Evolutionary conservation across 2,797 vertebrate species (phyloP), one percentile per base, ranked within the genome.

Genomic region (Microchirus variegatus): DNA sequence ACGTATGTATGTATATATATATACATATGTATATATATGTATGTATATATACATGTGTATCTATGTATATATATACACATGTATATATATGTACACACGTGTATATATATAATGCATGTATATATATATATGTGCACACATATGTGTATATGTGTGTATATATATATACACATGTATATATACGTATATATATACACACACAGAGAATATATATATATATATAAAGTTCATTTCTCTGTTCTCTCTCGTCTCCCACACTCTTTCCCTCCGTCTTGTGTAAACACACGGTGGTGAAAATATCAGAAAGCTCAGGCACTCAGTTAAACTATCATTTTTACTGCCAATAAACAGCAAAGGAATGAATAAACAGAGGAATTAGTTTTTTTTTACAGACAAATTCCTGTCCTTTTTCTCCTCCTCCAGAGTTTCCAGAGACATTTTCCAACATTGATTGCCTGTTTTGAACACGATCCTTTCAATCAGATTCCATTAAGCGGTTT

Each of bases 331-430:
- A 0, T 31, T 64, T 73, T 61, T 56, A 66, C 60, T 80, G 59
- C 55, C 79, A 72, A 59, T 69, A 68, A 48, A 46, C 35, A 5
- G 67, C 53, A 54, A 56, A 73, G 57, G 77, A 83, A 86, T 75
- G 73, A 66, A 76, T 85, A 83, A 85, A 85, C 73, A 86, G 52
- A 53, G 15, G 55, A 75, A 26, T 35, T 37, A 53, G 43, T 54
- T 63, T 10, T 71, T 71, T 84, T 79, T 77, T 55, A 38, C 69
- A 60, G 77, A 86, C 40, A 36, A 54, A 77, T 79, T 70, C 49
- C 53, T 70, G 59, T 44, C 49, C 57, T 75, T 77, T 69, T 22
- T 22, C 5, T 3, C 22, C 62, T 66, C 16, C 66, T 71, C 48
- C 38, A 22, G n/a, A 44, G 41, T 66, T 75, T 81, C 59, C 57